Evolutionary conservation across 2,113 vertebrate species (phyloP).

Genomic region (Ictalurus punctatus): DNA sequence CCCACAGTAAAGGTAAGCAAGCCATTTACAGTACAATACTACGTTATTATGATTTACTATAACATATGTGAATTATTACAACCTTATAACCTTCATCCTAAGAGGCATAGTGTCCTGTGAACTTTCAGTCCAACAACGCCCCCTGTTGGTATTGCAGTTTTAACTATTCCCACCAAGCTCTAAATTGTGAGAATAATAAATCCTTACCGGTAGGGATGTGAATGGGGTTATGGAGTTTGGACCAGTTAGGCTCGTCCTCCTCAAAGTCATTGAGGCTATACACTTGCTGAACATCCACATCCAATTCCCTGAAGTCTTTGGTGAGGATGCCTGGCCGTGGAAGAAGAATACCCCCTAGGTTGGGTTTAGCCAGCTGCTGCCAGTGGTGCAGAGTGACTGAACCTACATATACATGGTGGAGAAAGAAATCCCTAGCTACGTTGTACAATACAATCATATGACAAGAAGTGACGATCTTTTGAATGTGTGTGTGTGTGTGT

Average conservation of each 20-base stretch:
- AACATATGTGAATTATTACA: neutral
- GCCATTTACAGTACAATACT: neutral
- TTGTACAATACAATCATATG: neutral
- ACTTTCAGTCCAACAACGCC: neutral
- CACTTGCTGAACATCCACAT: conserved; percentile 79
- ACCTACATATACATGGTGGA: conserved; percentile 58
- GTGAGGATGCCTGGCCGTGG: conserved; percentile 80
- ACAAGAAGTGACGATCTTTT: neutral
- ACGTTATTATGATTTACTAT: neutral
- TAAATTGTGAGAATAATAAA: neutral
- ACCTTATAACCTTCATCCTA: neutral
- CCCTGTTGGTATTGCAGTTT: neutral
- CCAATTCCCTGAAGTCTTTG: conserved; percentile 85
- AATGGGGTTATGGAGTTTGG: conserved; percentile 61
- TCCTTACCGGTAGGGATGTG: conserved; percentile 73
- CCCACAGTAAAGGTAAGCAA: neutral
- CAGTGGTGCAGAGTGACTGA: conserved; percentile 84
- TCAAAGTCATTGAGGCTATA: conserved; percentile 85
- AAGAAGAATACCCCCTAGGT: conserved; percentile 79
- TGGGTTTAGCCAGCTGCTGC: conserved; percentile 84
- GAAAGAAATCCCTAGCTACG: neutral
- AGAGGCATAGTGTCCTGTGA: neutral
- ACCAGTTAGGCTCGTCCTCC: conserved; percentile 80
- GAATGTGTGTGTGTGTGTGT: neutral
- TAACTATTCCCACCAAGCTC: neutral